Percentiles rank a stretch among this genome's conserved stretches.
Evolutionary conservation across 1,140 invertebrate genomes (phyloP).

Genomic region (Euura lappo): DNA sequence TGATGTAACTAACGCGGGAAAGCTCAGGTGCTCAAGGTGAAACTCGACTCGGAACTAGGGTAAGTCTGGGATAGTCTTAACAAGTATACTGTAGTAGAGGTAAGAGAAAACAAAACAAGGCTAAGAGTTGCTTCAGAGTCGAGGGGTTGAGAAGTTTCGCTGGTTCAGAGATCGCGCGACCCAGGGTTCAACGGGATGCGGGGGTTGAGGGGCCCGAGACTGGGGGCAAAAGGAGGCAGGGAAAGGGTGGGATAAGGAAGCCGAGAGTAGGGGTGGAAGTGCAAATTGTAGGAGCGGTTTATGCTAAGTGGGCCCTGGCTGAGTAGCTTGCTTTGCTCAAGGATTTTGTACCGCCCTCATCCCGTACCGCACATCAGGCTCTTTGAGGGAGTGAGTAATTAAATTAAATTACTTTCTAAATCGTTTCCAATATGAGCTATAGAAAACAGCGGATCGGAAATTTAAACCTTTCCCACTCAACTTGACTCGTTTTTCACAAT

Average conservation of each 20-base stretch:
- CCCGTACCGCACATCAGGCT: neutral
- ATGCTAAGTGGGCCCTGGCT: constrained; percentile 3
- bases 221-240: neutral
- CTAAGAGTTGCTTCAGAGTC: neutral
- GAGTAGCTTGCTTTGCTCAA: constrained; percentile 6
- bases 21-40: constrained; percentile 1
- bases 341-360: constrained; percentile 1
- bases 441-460: neutral
- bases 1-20: neutral
- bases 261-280: neutral
- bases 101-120: constrained; percentile 6
- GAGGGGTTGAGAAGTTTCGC: neutral
- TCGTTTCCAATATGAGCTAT: neutral
- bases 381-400: constrained; percentile 1
- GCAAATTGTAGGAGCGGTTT: constrained; percentile 6
- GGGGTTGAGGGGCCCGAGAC: neutral
- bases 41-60: neutral
- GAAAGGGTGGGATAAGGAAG: neutral
- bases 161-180: neutral
- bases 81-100: constrained; percentile 4
- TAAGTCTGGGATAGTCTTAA: neutral
- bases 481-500: neutral
- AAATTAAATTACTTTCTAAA: constrained; percentile 5
- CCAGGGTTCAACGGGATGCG: neutral
- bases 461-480: neutral